Conservation (phyloP, 1,140 invertebrate species). For the Choristoneura fumiferana region DNA sequence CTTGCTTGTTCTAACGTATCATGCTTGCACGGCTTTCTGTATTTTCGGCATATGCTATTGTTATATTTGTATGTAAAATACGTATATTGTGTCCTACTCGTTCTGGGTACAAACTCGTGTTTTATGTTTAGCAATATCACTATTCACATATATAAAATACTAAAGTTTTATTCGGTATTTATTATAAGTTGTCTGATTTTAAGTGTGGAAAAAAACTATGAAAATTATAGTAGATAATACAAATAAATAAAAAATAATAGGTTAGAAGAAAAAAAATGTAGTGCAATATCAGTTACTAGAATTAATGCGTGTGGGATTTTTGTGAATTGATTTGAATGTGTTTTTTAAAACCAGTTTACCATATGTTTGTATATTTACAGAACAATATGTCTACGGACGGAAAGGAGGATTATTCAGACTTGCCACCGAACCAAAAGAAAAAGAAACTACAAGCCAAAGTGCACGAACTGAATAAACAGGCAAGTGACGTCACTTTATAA, state of each 20-base stretch:
- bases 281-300: slow-evolving; percentile 5
- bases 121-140: too few relatives aligned
- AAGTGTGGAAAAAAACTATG: too few relatives aligned
- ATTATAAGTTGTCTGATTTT: too few relatives aligned
- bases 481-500: slow-evolving; percentile 23
- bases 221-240: too few relatives aligned
- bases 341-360: slow-evolving; percentile 14
- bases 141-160: too few relatives aligned
- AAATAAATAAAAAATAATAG: background rate
- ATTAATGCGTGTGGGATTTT: slow-evolving; percentile 17
- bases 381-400: slow-evolving; percentile 90
- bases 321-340: background rate
- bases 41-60: slow-evolving; percentile 29
- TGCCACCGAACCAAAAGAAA: slow-evolving; percentile 97
- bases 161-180: too few relatives aligned
- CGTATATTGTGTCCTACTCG: too few relatives aligned
- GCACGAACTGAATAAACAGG: slow-evolving; percentile 85
- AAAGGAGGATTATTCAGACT: slow-evolving; percentile 96
- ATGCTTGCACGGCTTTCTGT: slow-evolving; percentile 41
- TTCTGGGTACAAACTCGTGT: too few relatives aligned
- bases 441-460: slow-evolving; percentile 95
- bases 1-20: slow-evolving; percentile 34
- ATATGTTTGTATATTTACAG: slow-evolving; percentile 71
- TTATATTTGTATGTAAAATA: background rate
- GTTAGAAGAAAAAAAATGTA: background rate